Base-by-base conservation (phyloP, 2,113 vertebrate genomes). In the Pica pica region DNA sequence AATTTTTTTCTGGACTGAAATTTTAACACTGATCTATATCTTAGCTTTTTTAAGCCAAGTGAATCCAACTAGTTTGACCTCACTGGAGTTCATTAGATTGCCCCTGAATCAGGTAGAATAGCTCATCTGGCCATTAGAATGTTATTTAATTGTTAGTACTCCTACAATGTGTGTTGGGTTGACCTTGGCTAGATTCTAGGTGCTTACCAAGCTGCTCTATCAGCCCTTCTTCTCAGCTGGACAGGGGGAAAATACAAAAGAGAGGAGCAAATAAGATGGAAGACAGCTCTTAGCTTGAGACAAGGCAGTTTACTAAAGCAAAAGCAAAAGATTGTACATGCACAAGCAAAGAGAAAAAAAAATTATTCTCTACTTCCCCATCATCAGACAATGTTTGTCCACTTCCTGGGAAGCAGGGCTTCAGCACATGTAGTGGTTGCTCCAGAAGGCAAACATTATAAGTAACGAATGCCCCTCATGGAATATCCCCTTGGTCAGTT, bases 401-500 rank as follows among this genome's bases (percentile, higher is more conserved):
- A 31, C 61, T 27, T 11, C 6, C 30, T n/a, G 44, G 15, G 14
- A 76, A 35, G 26, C 22, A 61, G n/a, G 26, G 37, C n/a, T 49
- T 76, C 20, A 35, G 24, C 28, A 41, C 4, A 4, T 10, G 4
- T 13, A 47, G 21, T 13, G 4, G 16, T 83, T 69, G 44, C 41
- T 69, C 2, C 0, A 5, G 30, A 47, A 41, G 11, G 46, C n/a
- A 68, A 75, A 30, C 13, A 13, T 1, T 47, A 7, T 26, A 47
- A 83, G 6, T 53, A 35, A 27, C 0, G 0, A 61, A 60, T 41
- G 23, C 2, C 11, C 23, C 2, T 6, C n/a, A 21, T 41, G 47
- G 30, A 60, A 60, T 82, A 53, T 61, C 26, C 14, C 14, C 18
- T 76, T 47, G n/a, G 16, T 33, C 46, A 22, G 2, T 68, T 35